Base-by-base conservation (phyloP, 2,888 invertebrate species). In the Buathra laborator region DNA sequence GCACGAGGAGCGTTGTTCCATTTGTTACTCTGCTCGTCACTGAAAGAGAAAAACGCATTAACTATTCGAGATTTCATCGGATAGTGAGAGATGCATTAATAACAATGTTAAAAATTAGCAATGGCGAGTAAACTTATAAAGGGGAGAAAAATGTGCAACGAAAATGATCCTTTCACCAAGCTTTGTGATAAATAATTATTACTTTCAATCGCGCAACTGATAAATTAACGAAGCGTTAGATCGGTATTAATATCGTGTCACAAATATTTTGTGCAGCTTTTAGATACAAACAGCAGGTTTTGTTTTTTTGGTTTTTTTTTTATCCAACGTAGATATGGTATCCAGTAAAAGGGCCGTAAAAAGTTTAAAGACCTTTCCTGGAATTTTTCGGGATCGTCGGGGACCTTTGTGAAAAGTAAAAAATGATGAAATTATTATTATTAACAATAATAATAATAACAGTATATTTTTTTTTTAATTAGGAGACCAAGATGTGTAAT, bases 21-120 rank as follows among this genome's bases (percentile, higher is more conserved):
- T 72, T 85, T 87, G 32, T 80, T 75, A 16, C 56, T 77, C 32
- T 79, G 82, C 7, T 87, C 87, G 14, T 87, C 87, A 56, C 89
- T 89, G 59, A 67, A 84, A 85, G 76, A 56, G n/a, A 75, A 24
- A 29, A 72, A 43, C 9, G 37, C 37, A 46, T 70, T 53, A 46
- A 37, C 29, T 32, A 46, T 37, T 77, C 16, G 29, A 29, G 29
- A 29, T 29, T 24, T 2, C 19, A 10, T 0, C 29, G 24, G 37
- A 19, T 9, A 32, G 0, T 2, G 4, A 10, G 7, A 43, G 16
- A 64, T 70, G n/a, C 12, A 12, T 66, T 43, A 3, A 37, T 43
- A 2, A n/a, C 12, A 32, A 32, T 62, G 62, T 62, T 62, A 62
- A 62, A 37, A n/a, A 62, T 29, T 62, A 62, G 62, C 62, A 29